Percentiles rank a stretch among this genome's conserved stretches.
phyloP scores from a whole-genome alignment of 2,797 vertebrate genomes.

The Borostomias antarcticus region DNA sequence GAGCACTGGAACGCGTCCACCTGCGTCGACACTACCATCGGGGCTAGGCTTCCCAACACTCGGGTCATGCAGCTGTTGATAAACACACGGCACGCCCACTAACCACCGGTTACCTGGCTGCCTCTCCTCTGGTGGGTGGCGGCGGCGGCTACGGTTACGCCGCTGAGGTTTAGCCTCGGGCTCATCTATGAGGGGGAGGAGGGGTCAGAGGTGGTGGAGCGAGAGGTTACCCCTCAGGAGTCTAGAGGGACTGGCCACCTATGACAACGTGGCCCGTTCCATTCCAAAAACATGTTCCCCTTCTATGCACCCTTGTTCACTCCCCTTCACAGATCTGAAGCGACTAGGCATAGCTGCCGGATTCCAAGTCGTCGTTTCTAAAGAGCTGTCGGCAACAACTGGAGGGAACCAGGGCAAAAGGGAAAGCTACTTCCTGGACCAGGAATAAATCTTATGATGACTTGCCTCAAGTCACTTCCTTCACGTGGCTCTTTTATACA shows the following conservation, averaged over 20 bases:
- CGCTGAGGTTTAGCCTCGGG: conserved; percentile 93
- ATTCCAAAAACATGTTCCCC: background rate
- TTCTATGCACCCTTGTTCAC: background rate
- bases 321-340: background rate
- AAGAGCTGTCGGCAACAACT: background rate
- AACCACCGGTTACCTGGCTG: conserved; percentile 91
- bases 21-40: background rate
- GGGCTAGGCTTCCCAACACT: background rate
- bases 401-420: too few relatives aligned
- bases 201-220: conserved; percentile 5
- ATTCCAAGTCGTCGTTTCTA: background rate
- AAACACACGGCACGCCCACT: conserved; percentile 53
- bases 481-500: background rate
- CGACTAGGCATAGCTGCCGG: background rate
- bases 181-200: conserved; percentile 89
- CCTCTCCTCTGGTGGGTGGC: conserved; percentile 94
- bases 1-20: background rate
- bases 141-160: conserved; percentile 97
- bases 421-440: background rate
- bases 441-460: background rate
- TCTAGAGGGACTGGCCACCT: background rate
- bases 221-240: background rate
- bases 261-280: background rate
- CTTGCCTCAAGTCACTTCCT: background rate
- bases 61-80: conserved; percentile 74